phyloP scores from a whole-genome alignment of 2,888 invertebrate genomes.

The Rhingia rostrata region DNA sequence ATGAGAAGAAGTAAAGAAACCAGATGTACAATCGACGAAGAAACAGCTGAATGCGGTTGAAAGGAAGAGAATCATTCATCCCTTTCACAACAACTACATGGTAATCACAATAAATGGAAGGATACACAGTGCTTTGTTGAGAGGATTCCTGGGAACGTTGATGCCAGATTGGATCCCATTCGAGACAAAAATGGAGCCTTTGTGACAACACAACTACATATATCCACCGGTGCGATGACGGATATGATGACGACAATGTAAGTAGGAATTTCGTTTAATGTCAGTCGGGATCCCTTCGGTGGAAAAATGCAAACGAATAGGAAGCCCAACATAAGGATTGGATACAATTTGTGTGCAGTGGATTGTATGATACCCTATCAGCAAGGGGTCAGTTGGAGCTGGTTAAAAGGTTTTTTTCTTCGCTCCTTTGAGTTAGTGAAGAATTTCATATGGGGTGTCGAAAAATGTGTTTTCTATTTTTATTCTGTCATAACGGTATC shows the following conservation, averaged over 20 bases:
- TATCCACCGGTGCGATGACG: conserved; percentile 48
- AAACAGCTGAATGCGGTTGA: not conserved
- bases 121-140: conserved; percentile 63
- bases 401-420: not conserved
- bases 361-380: not conserved
- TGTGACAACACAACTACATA: conserved; percentile 37
- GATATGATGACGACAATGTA: conserved; percentile 69
- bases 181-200: conserved; percentile 24
- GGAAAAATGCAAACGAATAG: not conserved
- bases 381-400: not conserved
- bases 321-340: conserved; percentile 2
- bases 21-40: conserved; percentile 32
- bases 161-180: conserved; percentile 61
- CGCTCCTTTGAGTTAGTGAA: no score
- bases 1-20: conserved; percentile 27
- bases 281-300: conserved; percentile 3
- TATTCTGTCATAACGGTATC: no score
- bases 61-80: conserved; percentile 45
- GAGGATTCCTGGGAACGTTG: conserved; percentile 45
- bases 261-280: conserved; percentile 71
- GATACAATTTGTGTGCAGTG: not conserved
- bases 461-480: no score
- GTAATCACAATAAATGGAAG: conserved; percentile 72
- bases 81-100: conserved; percentile 67
- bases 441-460: no score